Evolutionary conservation across 2,113 vertebrate species (phyloP).

Genomic region (Oncorhynchus keta): DNA sequence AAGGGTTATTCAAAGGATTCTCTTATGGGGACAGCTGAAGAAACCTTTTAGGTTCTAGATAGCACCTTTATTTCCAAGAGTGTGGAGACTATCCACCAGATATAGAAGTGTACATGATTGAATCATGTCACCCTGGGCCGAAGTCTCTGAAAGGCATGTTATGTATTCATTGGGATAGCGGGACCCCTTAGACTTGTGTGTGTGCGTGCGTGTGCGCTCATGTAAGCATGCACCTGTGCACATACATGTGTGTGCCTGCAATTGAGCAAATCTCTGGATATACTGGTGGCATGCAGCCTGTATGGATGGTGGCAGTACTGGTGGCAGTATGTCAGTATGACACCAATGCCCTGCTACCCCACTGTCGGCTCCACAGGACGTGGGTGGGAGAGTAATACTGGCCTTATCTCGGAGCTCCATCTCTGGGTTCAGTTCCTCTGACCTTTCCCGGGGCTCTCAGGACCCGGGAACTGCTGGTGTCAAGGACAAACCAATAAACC

Average conservation of each 20-base stretch:
- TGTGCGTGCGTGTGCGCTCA: not conserved
- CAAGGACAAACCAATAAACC: conserved; percentile 1
- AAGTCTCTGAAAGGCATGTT: conserved; percentile 50
- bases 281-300: not conserved
- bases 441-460: conserved; percentile 7
- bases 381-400: conserved; percentile 11
- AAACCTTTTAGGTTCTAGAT: too few species aligned
- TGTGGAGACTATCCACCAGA: not conserved
- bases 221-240: not conserved
- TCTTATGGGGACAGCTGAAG: conserved; percentile 20
- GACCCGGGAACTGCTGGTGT: conserved; percentile 8
- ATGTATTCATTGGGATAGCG: conserved; percentile 28
- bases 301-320: conserved; percentile 27
- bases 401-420: conserved; percentile 42
- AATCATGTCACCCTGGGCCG: conserved; percentile 52
- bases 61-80: too few species aligned
- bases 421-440: not conserved
- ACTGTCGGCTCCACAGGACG: not conserved
- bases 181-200: conserved; percentile 20
- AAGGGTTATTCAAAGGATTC: not conserved
- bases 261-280: too few species aligned
- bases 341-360: not conserved
- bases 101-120: conserved; percentile 27
- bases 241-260: not conserved
- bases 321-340: conserved; percentile 32